These are phyloP conservation scores for Hirtodrosophila histrioides DNA, from an alignment of 2,888 invertebrate genomes.

Conservation along the genomic window DNA sequence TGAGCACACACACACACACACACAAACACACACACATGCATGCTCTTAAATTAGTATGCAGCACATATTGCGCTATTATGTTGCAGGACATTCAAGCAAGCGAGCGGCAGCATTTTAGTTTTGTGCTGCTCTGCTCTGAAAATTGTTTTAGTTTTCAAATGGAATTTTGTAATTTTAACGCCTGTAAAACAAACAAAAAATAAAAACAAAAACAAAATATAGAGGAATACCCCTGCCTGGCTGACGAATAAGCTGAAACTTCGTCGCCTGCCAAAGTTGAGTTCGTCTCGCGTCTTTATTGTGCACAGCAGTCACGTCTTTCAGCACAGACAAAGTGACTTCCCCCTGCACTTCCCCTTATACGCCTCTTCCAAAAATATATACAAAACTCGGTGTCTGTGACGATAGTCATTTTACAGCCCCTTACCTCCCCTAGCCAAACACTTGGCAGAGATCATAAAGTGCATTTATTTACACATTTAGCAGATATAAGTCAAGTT, in stretches of 20 bases:
- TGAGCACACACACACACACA: conserved; percentile 14
- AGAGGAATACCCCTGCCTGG: conserved; percentile 7
- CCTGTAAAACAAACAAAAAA: conserved; percentile 45
- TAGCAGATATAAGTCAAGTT: not conserved
- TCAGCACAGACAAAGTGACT: conserved; percentile 62
- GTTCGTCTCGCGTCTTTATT: conserved; percentile 34
- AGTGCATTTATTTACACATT: conserved; percentile 36
- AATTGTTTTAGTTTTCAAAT: conserved; percentile 81
- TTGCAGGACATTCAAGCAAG: conserved; percentile 72
- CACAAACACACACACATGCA: conserved; percentile 20
- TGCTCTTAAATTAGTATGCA: conserved; percentile 75
- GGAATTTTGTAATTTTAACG: conserved; percentile 82
- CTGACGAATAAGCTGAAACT: conserved; percentile 65
- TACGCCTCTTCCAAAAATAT: conserved; percentile 42
- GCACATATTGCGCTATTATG: conserved; percentile 78
- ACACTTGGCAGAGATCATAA: conserved; percentile 18
- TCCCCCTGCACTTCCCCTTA: not conserved
- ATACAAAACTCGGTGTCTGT: conserved; percentile 15
- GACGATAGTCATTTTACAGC: not conserved
- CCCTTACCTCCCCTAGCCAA: not conserved
- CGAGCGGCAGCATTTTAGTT: conserved; percentile 43
- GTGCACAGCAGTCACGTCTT: conserved; percentile 69
- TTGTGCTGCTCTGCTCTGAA: conserved; percentile 37
- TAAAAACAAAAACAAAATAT: conserved; percentile 9
- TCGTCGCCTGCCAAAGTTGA: conserved; percentile 52